Evolutionary conservation across 2,797 vertebrate genomes (phyloP).

Genomic region (Ctenosaura bakeri): DNA sequence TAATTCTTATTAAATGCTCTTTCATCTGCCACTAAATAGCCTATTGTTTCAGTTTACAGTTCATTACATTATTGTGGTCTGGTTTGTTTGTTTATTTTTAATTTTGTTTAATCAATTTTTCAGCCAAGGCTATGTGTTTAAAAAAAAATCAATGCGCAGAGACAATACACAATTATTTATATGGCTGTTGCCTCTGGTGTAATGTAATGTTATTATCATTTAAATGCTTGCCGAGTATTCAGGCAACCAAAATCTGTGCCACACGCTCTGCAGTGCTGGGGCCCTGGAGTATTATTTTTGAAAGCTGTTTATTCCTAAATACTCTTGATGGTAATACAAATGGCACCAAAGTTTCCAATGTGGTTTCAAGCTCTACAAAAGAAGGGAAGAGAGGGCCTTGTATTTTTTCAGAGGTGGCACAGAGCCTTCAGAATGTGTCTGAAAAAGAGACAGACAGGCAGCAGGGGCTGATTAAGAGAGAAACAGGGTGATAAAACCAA

Average conservation of each 20-base stretch:
- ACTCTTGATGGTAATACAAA: slow-evolving; percentile 68
- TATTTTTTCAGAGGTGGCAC: slow-evolving; percentile 67
- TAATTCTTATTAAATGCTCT: slow-evolving; percentile 71
- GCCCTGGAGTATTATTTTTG: slow-evolving; percentile 71
- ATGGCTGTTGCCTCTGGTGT: slow-evolving; percentile 62
- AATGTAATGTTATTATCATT: slow-evolving; percentile 72
- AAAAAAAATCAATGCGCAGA: slow-evolving; percentile 68
- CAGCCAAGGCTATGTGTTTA: slow-evolving; percentile 50
- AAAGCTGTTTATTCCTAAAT: slow-evolving; percentile 75
- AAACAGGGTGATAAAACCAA: slow-evolving; percentile 69
- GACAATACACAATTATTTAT: slow-evolving; percentile 74
- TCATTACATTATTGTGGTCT: slow-evolving; percentile 74
- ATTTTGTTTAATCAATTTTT: slow-evolving; percentile 66
- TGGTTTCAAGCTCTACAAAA: slow-evolving; percentile 55
- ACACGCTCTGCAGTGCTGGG: slow-evolving; percentile 61
- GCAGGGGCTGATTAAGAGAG: slow-evolving; percentile 54
- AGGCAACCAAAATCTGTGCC: slow-evolving; percentile 66
- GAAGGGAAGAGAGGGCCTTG: slow-evolving; percentile 18
- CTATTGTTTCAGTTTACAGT: slow-evolving; percentile 72
- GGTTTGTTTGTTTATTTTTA: slow-evolving; percentile 56
- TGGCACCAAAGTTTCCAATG: slow-evolving; percentile 66
- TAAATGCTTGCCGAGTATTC: slow-evolving; percentile 72
- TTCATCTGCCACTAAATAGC: slow-evolving; percentile 72
- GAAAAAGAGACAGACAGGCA: slow-evolving; percentile 43
- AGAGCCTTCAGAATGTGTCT: slow-evolving; percentile 62